Evolutionary conservation across 1,140 invertebrate species (phyloP).

Genomic region (Caerostris extrusa): DNA sequence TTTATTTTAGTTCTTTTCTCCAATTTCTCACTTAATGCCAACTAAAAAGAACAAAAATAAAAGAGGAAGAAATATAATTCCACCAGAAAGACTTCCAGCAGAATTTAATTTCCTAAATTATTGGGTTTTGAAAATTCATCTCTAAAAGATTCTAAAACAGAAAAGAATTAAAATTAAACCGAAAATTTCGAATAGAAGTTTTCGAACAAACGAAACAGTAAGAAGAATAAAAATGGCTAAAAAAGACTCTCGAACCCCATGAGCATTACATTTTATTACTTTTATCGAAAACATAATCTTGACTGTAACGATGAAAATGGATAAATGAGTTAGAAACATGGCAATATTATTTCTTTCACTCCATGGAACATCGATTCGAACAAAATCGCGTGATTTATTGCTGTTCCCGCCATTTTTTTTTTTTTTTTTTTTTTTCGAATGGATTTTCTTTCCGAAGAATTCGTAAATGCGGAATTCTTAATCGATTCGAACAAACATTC

Average conservation of each 20-base stretch:
- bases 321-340: constrained; percentile 45
- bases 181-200: not conserved
- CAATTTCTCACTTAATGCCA: too few relatives aligned
- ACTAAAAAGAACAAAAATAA: too few relatives aligned
- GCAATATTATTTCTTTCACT: constrained; percentile 51
- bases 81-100: too few relatives aligned
- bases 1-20: too few relatives aligned
- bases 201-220: not conserved
- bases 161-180: not conserved
- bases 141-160: too few relatives aligned
- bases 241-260: not conserved
- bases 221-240: not conserved
- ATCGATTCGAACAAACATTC: constrained; percentile 53
- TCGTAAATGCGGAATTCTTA: constrained; percentile 37
- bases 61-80: too few relatives aligned
- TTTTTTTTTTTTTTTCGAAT: not conserved
- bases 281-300: constrained; percentile 40
- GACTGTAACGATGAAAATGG: not conserved
- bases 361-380: constrained; percentile 25
- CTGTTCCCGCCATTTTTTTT: not conserved
- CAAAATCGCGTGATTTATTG: constrained; percentile 54
- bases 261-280: constrained; percentile 21
- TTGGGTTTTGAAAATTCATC: too few relatives aligned
- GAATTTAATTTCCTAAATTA: too few relatives aligned
- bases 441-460: not conserved